Conservation (phyloP, 2,888 invertebrate species). For the Ennomos erosarius region DNA sequence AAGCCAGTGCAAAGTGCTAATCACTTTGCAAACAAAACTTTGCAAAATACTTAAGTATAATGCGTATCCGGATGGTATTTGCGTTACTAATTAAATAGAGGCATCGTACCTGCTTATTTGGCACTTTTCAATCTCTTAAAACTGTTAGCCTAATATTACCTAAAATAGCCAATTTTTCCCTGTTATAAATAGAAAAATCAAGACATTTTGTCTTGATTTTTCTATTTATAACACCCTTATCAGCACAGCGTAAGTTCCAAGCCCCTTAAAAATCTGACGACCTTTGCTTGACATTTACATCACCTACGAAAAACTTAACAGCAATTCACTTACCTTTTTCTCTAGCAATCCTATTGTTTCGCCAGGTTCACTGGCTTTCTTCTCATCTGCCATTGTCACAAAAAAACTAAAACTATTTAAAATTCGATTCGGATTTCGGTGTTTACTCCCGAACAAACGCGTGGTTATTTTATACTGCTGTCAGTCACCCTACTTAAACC, state of each 20-base stretch:
- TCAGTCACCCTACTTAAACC: slow-evolving; percentile 28
- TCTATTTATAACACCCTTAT: too few species aligned
- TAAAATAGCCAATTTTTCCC: slow-evolving; percentile 3
- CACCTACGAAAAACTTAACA: slow-evolving; percentile 40
- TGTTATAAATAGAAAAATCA: background rate
- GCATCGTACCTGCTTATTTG: slow-evolving; percentile 22
- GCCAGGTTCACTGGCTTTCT: slow-evolving; percentile 53
- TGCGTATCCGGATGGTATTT: slow-evolving; percentile 18
- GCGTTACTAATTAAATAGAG: slow-evolving; percentile 14
- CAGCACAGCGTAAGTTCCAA: slow-evolving; percentile 6
- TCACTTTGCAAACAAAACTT: slow-evolving; percentile 17
- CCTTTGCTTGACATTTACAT: slow-evolving; percentile 71
- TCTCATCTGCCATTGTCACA: slow-evolving; percentile 60
- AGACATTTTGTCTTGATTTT: too few species aligned
- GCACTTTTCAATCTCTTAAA: slow-evolving; percentile 12
- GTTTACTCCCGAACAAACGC: slow-evolving; percentile 35
- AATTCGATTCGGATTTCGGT: slow-evolving; percentile 25
- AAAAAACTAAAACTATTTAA: slow-evolving; percentile 28
- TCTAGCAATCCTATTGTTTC: slow-evolving; percentile 74
- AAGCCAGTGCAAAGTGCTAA: slow-evolving; percentile 17
- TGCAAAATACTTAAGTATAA: background rate
- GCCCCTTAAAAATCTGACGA: slow-evolving; percentile 52
- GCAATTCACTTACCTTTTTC: slow-evolving; percentile 68
- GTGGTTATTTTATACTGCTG: slow-evolving; percentile 32
- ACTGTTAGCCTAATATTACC: background rate